Conservation (phyloP, 2,888 invertebrate species). For the Dryadula phaetusa region DNA sequence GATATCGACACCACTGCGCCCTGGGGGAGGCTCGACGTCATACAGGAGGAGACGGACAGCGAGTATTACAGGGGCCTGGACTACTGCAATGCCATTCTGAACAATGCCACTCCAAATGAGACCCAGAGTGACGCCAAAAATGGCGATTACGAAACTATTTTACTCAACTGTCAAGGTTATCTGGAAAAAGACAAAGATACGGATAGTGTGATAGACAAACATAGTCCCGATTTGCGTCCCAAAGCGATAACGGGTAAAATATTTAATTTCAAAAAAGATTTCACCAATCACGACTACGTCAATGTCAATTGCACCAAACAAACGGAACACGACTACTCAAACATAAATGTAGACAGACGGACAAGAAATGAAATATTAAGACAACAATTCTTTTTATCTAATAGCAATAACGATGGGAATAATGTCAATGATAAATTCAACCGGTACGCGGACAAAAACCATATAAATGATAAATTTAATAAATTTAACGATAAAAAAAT, state of each 20-base stretch:
- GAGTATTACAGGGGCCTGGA: conserved; percentile 79
- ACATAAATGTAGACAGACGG: conserved; percentile 55
- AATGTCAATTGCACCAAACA: conserved; percentile 62
- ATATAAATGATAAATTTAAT: conserved; percentile 42
- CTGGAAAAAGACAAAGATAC: conserved; percentile 47
- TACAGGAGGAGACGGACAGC: conserved; percentile 78
- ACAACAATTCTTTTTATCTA: conserved; percentile 63
- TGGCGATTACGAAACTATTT: conserved; percentile 57
- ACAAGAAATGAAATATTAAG: conserved; percentile 71
- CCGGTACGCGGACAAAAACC: conserved; percentile 32
- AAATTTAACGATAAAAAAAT: conserved; percentile 68
- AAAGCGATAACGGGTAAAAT: conserved; percentile 73
- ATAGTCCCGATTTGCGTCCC: conserved; percentile 62
- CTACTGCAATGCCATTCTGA: conserved; percentile 66
- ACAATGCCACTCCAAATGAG: conserved; percentile 25
- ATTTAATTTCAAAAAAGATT: conserved; percentile 76
- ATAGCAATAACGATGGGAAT: conserved; percentile 5
- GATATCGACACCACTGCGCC: conserved; percentile 67
- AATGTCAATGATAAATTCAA: conserved; percentile 22
- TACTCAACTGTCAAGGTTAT: conserved; percentile 63
- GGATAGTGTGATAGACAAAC: conserved; percentile 38
- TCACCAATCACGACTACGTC: conserved; percentile 70
- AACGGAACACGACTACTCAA: conserved; percentile 46
- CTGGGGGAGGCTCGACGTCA: conserved; percentile 70
- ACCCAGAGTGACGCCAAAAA: conserved; percentile 41